Evolutionary conservation across 2,888 invertebrate species (phyloP).

Genomic region (Melieria crassipennis): DNA sequence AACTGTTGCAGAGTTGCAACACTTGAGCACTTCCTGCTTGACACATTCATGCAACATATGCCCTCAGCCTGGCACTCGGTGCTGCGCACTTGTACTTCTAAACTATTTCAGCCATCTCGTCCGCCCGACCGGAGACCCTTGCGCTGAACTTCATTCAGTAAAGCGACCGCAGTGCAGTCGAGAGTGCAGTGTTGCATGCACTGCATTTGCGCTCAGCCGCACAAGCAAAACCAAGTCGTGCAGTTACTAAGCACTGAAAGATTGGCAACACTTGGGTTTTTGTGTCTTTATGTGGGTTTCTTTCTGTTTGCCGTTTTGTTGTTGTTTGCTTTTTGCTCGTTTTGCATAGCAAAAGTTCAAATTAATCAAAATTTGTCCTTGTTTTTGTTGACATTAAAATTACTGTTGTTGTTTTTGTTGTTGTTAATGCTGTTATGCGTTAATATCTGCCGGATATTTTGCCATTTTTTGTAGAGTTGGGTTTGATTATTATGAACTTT

Average conservation of each 20-base stretch:
- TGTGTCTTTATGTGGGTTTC: too few species aligned
- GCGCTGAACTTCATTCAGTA: too few species aligned
- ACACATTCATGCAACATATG: constrained; percentile 22
- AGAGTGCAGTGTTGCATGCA: not conserved
- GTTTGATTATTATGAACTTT: too few species aligned
- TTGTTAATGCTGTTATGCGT: not conserved
- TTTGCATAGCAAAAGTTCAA: constrained; percentile 26
- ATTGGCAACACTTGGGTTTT: too few species aligned
- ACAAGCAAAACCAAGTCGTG: not conserved
- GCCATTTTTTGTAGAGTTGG: too few species aligned
- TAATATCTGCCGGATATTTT: too few species aligned
- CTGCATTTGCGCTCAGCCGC: too few species aligned
- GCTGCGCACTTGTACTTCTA: too few species aligned
- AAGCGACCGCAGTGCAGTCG: not conserved
- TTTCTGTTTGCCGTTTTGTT: too few species aligned
- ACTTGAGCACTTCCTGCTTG: constrained; percentile 37
- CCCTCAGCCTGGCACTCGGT: too few species aligned
- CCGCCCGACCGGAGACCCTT: too few species aligned
- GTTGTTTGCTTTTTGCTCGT: not conserved
- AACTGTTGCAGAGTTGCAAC: constrained; percentile 28
- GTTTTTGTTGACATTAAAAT: not conserved
- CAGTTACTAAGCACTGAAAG: not conserved
- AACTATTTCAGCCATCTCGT: too few species aligned
- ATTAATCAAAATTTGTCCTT: constrained; percentile 29
- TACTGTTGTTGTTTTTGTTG: not conserved